Evolutionary conservation across 2,113 vertebrate species (phyloP).

Genomic region (Dromiciops gliroides): DNA sequence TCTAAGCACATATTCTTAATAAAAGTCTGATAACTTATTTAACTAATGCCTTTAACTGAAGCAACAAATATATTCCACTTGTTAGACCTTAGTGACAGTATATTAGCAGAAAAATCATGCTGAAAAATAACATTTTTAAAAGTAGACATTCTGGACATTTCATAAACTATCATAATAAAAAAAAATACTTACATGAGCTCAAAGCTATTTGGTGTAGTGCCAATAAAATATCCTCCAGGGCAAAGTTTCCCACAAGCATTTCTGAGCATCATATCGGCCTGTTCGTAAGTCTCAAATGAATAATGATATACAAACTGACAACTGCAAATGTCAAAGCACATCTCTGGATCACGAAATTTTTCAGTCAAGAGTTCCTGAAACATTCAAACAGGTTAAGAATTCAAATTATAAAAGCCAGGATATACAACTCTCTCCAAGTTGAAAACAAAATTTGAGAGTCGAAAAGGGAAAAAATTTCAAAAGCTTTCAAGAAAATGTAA

Average conservation of each 20-base stretch:
- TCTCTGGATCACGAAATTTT: conserved; percentile 87
- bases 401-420: conserved; percentile 17
- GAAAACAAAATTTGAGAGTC: conserved; percentile 18
- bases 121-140: not conserved
- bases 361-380: conserved; percentile 90
- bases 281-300: conserved; percentile 93
- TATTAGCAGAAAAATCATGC: not conserved
- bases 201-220: conserved; percentile 97
- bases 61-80: not conserved
- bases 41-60: not conserved
- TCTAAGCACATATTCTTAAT: not conserved
- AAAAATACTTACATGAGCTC: conserved; percentile 92
- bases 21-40: not conserved
- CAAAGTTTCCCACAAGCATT: conserved; percentile 95
- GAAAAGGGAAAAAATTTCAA: conserved; percentile 36
- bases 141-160: not conserved
- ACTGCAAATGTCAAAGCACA: conserved; percentile 94
- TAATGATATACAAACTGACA: conserved; percentile 99
- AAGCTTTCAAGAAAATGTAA: not conserved
- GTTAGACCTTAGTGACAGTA: not conserved
- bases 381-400: conserved; percentile 51
- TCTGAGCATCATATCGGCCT: conserved; percentile 95
- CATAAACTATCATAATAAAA: conserved; percentile 17
- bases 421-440: conserved; percentile 17
- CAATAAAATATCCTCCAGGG: conserved; percentile 97